Evolutionary conservation across 1,140 invertebrate genomes (phyloP).

Genomic region (Trichonephila inaurata): DNA sequence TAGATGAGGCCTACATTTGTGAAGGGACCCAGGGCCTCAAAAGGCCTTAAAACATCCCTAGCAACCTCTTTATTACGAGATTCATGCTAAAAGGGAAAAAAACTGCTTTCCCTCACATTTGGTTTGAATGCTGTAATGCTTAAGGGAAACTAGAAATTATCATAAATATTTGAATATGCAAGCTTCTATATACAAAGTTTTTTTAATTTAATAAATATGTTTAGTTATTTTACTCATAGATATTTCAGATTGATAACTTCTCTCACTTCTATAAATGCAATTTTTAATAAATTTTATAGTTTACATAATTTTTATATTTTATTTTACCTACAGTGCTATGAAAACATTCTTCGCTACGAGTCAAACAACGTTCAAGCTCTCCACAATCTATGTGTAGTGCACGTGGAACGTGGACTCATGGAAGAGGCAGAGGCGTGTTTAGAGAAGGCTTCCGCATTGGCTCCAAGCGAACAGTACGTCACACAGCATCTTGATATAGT

Average conservation of each 20-base stretch:
- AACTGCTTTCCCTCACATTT: too few relatives aligned
- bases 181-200: too few relatives aligned
- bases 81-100: too few relatives aligned
- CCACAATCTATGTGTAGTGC: conserved; percentile 97
- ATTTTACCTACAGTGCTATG: conserved; percentile 89
- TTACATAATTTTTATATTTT: neutral
- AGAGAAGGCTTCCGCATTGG: conserved; percentile 87
- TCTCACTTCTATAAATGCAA: neutral
- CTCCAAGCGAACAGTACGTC: conserved; percentile 93
- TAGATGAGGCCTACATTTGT: too few relatives aligned
- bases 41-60: too few relatives aligned
- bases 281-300: neutral
- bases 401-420: conserved; percentile 93
- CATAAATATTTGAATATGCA: too few relatives aligned
- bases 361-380: conserved; percentile 95
- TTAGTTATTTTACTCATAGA: too few relatives aligned
- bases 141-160: too few relatives aligned
- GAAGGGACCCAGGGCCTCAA: too few relatives aligned
- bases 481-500: conserved; percentile 92
- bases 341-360: conserved; percentile 91
- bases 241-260: neutral
- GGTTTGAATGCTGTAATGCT: too few relatives aligned
- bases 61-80: too few relatives aligned
- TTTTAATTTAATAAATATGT: too few relatives aligned
- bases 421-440: conserved; percentile 91